These are phyloP conservation scores for Delia radicum DNA, from an alignment of 1,140 invertebrate genomes.

Conservation along the genomic window DNA sequence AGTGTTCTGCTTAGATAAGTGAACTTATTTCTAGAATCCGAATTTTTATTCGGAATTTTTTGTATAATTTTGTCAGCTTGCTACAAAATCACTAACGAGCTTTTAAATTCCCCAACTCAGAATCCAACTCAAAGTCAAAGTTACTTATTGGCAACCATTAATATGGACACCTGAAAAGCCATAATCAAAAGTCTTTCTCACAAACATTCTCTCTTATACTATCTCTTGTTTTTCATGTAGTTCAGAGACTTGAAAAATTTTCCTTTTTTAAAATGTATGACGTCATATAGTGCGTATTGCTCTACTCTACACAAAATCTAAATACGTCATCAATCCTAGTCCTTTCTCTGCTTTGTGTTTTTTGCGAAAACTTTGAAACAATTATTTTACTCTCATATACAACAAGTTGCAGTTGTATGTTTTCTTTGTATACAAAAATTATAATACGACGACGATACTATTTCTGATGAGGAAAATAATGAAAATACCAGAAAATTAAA, in stretches of 20 bases:
- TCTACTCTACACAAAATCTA: neutral
- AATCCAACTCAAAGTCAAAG: too few relatives aligned
- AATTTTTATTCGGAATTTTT: too few relatives aligned
- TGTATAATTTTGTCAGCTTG: too few relatives aligned
- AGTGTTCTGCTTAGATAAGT: too few relatives aligned
- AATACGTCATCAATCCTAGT: constrained; percentile 14
- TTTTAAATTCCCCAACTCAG: too few relatives aligned
- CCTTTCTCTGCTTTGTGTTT: neutral
- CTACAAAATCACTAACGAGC: too few relatives aligned
- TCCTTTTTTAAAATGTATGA: constrained; percentile 2
- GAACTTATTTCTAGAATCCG: too few relatives aligned
- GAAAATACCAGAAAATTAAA: neutral
- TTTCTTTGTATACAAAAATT: neutral
- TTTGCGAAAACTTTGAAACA: neutral
- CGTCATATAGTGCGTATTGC: neutral
- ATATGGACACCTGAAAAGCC: too few relatives aligned
- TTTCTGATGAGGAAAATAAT: neutral
- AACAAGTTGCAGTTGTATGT: constrained; percentile 23
- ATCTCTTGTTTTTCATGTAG: neutral
- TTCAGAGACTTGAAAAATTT: too few relatives aligned
- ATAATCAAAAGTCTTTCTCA: too few relatives aligned
- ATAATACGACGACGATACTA: neutral
- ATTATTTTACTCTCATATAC: neutral
- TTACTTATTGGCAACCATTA: too few relatives aligned
- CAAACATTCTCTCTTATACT: neutral